Evolutionary conservation across 2,888 invertebrate genomes (phyloP), one percentile per base, ranked within the genome.

Genomic region (Drosophila pseudotalamancana): DNA sequence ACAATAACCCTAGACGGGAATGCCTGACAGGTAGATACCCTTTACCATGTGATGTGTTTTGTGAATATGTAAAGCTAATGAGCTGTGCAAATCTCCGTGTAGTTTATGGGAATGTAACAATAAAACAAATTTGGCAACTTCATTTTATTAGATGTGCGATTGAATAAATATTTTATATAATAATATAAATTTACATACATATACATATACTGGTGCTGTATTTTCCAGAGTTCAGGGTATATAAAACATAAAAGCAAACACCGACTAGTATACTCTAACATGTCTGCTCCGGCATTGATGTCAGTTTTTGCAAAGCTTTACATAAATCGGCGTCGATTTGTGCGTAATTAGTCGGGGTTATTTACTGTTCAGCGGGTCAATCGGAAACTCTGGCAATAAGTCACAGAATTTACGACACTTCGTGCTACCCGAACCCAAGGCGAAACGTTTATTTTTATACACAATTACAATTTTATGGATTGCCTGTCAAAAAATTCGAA

Each of bases 391-490:
- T 50, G 69, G 34, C 64, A 70, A 72, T 72, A 75, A 75, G 32
- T 70, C 39, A 55, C 39, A 39, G 9, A 71, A 60, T 82, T 81
- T 61, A 79, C 55, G 60, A 62, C 49, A 21, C 32, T 35, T 49
- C n/a, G 12, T 5, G 31, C 40, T 49, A 27, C 32, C 12, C 16
- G 23, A 16, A 37, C 32, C 40, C 55, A 65, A 65, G 16, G 48
- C 56, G 4, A 57, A 23, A 9, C 34, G 23, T 56, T 57, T 67
- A 45, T 63, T 49, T 75, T 64, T 32, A 42, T 50, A 32, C 35
- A 27, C 25, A 48, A 39, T 54, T 67, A 32, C 32, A n/a, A 45
- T 55, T 65, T 56, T 64, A 63, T 69, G 45, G 50, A 55, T 72
- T 57, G 49, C 51, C 64, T 57, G 23, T 37, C 21, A 23, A 37